A percentile compares a stretch with the other conserved stretches of the same genome.
Evolutionary conservation across 1,140 invertebrate genomes (phyloP).

Genomic region (Liolophura sinensis): DNA sequence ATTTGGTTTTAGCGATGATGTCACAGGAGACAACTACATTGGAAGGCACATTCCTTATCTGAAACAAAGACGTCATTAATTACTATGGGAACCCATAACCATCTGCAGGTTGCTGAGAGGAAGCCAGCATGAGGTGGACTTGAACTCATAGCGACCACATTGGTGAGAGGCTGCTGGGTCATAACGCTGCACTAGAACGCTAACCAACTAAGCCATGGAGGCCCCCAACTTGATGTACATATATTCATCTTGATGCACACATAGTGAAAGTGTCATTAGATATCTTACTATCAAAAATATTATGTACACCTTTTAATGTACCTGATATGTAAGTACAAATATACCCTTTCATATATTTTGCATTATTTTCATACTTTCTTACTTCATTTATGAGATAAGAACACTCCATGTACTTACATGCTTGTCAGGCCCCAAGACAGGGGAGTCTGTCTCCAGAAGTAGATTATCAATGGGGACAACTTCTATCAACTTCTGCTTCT

Average conservation of each 20-base stretch:
- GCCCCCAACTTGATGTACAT: no score
- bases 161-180: no score
- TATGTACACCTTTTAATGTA: background rate
- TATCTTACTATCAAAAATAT: no score
- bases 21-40: constrained; percentile 56
- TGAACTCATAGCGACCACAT: no score
- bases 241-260: no score
- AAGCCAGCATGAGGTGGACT: no score
- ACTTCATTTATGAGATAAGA: background rate
- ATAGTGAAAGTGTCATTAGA: no score
- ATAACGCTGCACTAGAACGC: no score
- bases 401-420: constrained; percentile 34
- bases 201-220: no score
- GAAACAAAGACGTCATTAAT: constrained; percentile 16
- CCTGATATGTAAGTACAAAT: background rate
- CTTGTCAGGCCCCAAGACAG: constrained; percentile 50
- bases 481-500: constrained; percentile 49
- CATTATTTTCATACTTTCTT: background rate
- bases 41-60: constrained; percentile 53
- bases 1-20: constrained; percentile 55
- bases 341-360: background rate
- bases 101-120: background rate
- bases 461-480: constrained; percentile 41
- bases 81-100: background rate
- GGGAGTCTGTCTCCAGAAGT: constrained; percentile 51